Evolutionary conservation across 2,888 invertebrate genomes (phyloP).

Genomic region (Lasioglossum calceatum): DNA sequence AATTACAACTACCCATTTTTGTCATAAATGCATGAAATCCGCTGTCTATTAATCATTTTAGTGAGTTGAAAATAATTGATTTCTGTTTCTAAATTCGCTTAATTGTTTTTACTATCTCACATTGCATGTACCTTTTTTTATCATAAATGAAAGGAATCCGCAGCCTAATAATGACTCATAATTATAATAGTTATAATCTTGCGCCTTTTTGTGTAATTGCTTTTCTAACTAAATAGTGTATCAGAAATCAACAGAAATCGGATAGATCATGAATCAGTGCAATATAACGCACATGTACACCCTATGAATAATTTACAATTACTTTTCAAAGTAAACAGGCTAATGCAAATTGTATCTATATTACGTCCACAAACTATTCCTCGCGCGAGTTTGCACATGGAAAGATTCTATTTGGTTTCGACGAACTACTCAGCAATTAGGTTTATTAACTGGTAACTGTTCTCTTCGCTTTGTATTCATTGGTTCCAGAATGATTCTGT

Average conservation of each 20-base stretch:
- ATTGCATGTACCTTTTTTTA: neutral
- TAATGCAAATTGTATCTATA: slow-evolving; percentile 7
- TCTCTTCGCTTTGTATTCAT: slow-evolving; percentile 12
- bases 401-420: neutral
- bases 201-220: no score
- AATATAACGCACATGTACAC: neutral
- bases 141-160: no score
- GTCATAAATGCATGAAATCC: no score
- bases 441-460: slow-evolving; percentile 9
- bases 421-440: slow-evolving; percentile 6
- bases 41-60: neutral
- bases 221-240: neutral
- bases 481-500: slow-evolving; percentile 2
- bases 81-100: neutral
- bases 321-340: neutral
- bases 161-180: no score
- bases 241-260: neutral
- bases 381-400: neutral
- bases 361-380: neutral
- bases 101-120: no score
- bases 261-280: neutral
- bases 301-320: neutral
- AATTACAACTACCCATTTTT: no score
- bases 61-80: neutral
- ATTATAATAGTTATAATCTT: no score